Conservation (phyloP, 2,797 vertebrate genomes). For the Chaetodon trifasciatus region DNA sequence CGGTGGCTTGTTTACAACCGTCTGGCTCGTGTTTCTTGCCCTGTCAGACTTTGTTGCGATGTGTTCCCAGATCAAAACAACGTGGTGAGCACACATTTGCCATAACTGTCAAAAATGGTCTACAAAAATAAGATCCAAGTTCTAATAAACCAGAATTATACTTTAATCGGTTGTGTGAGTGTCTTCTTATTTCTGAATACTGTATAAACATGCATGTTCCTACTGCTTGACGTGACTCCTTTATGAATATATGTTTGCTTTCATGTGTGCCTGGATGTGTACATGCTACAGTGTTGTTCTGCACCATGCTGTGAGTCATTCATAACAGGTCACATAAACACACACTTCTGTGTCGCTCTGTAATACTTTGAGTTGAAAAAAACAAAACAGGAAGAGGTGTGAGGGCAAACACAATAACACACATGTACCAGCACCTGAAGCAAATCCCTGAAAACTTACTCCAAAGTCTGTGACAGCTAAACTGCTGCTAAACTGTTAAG, state of each 20-base stretch:
- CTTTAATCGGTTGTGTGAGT: background rate
- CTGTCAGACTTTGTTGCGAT: background rate
- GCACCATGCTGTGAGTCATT: conserved; percentile 4
- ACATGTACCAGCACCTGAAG: background rate
- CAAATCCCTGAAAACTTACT: background rate
- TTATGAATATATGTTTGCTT: background rate
- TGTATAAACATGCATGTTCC: background rate
- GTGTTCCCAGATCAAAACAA: background rate
- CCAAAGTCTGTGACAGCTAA: background rate
- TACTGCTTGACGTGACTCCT: background rate
- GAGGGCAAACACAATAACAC: background rate
- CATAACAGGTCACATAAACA: background rate
- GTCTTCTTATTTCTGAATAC: background rate
- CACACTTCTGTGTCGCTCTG: background rate
- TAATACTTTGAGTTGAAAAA: background rate
- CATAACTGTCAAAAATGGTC: background rate
- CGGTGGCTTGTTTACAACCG: background rate
- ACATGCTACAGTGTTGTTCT: background rate
- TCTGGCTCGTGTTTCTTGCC: background rate
- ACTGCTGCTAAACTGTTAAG: background rate
- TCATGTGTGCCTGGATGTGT: background rate
- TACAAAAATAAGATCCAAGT: background rate
- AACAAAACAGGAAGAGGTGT: background rate
- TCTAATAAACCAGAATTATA: background rate
- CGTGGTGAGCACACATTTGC: background rate